Evolutionary conservation across 2,797 vertebrate genomes (phyloP), one percentile per base, ranked within the genome.

Genomic region (Chaunax sp.): DNA sequence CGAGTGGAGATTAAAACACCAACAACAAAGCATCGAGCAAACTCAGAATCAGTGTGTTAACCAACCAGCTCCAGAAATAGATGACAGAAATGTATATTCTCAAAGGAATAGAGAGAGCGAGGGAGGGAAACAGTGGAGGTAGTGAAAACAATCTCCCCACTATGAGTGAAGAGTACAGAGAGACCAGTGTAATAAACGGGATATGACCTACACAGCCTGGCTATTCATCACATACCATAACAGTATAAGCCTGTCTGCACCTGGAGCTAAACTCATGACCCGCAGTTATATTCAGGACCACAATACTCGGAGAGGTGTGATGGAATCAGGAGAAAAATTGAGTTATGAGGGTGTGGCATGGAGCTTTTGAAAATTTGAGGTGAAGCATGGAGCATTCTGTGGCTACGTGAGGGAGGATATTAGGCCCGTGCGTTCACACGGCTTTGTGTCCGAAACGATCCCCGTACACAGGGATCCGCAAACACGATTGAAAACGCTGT

Each of bases 41-140:
- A 61, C 65, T 50, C 19, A 1, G n/a, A 64, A 52, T 75, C 28
- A 35, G 43, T 72, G 69, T 86, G 87, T 87, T 92, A 90, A 90
- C 87, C 76, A 69, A 66, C 49, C 59, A 14, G 25, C 58, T 67
- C 60, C 81, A 9, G 70, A 59, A 91, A 90, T 81, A 91, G 74
- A 61, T 22, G 43, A 50, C 38, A 69, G 80, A 84, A 71, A 77
- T 65, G 1, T 52, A 72, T 64, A 46, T 60, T 55, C 57, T 46
- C n/a, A 41, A 33, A 70, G 50, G 61, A 18, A 62, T 67, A 14
- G 47, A 51, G 41, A 33, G 19, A 16, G 64, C 20, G 52, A 51
- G 64, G 23, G 62, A 51, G 44, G 53, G 40, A 54, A 53, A 30
- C 54, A 53, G 51, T 18, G 6, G 40, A 70, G 54, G 43, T 49